Conservation (phyloP, 1,140 invertebrate species). For the Drosophila nigrodunni region DNA sequence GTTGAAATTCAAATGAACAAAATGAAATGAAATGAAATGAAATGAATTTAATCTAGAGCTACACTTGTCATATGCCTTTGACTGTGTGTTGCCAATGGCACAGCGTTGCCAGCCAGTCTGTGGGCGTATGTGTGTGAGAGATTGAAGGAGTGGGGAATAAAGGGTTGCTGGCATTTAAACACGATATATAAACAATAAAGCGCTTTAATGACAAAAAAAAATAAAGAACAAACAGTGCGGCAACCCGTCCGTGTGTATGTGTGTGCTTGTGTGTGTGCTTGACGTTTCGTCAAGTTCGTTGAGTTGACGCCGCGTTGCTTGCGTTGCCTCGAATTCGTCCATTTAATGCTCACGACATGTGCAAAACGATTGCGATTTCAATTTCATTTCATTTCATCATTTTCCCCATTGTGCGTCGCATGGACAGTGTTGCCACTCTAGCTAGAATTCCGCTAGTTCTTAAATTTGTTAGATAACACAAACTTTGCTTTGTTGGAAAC, state of each 20-base stretch:
- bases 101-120: constrained; percentile 21
- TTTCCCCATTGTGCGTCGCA: constrained; percentile 10
- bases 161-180: constrained; percentile 58
- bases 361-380: constrained; percentile 78
- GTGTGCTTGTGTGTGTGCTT: constrained; percentile 5
- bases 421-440: background rate
- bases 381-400: constrained; percentile 72
- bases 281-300: constrained; percentile 34
- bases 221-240: constrained; percentile 52
- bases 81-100: constrained; percentile 22
- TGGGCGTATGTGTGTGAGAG: background rate
- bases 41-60: constrained; percentile 38
- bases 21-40: constrained; percentile 38
- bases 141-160: background rate
- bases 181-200: constrained; percentile 70
- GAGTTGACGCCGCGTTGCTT: constrained; percentile 39
- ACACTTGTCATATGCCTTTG: constrained; percentile 35
- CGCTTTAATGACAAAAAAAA: constrained; percentile 55
- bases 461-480: too few species aligned
- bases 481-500: too few species aligned
- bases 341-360: constrained; percentile 68
- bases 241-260: background rate
- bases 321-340: constrained; percentile 13
- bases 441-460: background rate
- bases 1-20: constrained; percentile 32